Evolutionary conservation across 2,797 vertebrate species (phyloP).

Genomic region (Babyrousa celebensis): DNA sequence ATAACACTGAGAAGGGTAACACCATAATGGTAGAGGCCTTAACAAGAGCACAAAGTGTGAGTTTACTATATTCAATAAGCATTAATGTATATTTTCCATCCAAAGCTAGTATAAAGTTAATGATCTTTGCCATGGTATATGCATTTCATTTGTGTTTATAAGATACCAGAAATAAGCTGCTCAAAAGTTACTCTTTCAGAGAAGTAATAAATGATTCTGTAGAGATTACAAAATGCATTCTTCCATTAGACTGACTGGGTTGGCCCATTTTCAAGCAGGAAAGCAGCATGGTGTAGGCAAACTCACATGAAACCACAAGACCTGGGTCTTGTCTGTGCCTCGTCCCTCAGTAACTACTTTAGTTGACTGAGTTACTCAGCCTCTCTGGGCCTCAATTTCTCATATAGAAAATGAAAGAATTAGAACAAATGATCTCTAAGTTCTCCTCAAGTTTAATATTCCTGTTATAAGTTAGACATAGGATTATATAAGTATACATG

Average conservation of each 20-base stretch:
- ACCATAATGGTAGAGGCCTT: not conserved
- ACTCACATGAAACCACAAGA: not conserved
- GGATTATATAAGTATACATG: constrained; percentile 16
- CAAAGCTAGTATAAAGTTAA: constrained; percentile 45
- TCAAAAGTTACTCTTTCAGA: constrained; percentile 49
- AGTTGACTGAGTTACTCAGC: not conserved
- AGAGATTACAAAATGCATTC: not conserved
- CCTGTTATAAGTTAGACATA: not conserved
- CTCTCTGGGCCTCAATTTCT: constrained; percentile 28
- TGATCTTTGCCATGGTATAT: not conserved
- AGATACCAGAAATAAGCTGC: constrained; percentile 48
- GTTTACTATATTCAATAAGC: not conserved
- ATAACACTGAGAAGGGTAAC: not conserved
- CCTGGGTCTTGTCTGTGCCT: not conserved
- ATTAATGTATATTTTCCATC: constrained; percentile 16
- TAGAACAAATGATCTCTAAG: not conserved
- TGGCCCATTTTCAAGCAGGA: not conserved
- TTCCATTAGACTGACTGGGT: not conserved
- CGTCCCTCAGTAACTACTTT: not conserved
- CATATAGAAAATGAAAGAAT: constrained; percentile 41
- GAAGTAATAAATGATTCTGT: constrained; percentile 32
- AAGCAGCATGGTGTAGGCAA: not conserved
- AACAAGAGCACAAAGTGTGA: not conserved
- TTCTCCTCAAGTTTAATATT: constrained; percentile 47
- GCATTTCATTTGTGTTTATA: constrained; percentile 45